Conservation (phyloP, 2,888 invertebrate genomes). For the Disparrhopalites patrizii region DNA sequence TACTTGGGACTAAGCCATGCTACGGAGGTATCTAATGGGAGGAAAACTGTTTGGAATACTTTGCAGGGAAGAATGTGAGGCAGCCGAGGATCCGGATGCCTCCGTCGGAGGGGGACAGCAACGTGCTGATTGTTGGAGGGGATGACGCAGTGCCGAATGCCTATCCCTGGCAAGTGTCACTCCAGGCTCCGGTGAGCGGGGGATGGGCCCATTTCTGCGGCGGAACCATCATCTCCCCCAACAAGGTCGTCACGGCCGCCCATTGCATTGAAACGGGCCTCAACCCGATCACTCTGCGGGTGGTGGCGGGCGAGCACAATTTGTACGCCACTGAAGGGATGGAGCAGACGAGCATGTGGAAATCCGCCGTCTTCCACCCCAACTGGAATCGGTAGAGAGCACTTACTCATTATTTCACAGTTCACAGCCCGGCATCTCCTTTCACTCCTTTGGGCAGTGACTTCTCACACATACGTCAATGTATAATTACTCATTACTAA, state of each 20-base stretch:
- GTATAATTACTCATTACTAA: too few relatives aligned
- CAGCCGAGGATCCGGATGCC: too few relatives aligned
- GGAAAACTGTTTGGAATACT: too few relatives aligned
- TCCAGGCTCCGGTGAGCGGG: background rate
- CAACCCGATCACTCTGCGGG: background rate
- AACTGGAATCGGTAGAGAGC: background rate
- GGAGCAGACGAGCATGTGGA: background rate
- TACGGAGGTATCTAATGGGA: too few relatives aligned
- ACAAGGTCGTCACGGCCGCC: constrained; percentile 7
- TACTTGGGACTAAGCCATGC: too few relatives aligned
- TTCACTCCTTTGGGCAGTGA: too few relatives aligned
- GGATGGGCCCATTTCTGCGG: constrained; percentile 6
- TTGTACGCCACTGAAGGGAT: background rate
- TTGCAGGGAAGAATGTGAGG: too few relatives aligned
- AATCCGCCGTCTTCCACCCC: constrained; percentile 5
- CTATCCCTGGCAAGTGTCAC: constrained; percentile 7
- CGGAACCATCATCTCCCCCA: constrained; percentile 1
- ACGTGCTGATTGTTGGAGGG: constrained; percentile 2
- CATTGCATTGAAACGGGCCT: constrained; percentile 9
- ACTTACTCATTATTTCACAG: background rate
- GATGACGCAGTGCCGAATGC: background rate
- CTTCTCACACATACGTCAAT: too few relatives aligned
- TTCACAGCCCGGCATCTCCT: too few relatives aligned
- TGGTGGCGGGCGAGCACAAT: constrained; percentile 15
- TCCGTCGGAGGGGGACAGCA: background rate